Evolutionary conservation across 2,797 vertebrate genomes (phyloP).

Genomic region (Mareca strepera): DNA sequence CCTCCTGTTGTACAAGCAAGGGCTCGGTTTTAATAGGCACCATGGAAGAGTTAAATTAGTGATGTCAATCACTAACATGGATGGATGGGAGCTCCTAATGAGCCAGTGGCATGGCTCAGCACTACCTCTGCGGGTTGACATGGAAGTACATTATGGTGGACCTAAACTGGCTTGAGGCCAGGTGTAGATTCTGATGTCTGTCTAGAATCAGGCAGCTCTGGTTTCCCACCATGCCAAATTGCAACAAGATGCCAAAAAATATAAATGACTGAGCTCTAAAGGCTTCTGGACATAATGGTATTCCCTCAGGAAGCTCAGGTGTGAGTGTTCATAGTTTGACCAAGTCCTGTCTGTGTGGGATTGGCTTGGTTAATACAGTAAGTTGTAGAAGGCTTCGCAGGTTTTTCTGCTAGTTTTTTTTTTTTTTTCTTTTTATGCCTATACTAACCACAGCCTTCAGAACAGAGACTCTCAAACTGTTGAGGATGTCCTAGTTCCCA

Average conservation of each 20-base stretch:
- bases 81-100: neutral
- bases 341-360: neutral
- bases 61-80: neutral
- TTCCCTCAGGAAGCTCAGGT: neutral
- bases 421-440: neutral
- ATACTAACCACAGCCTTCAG: neutral
- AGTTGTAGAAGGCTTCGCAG: neutral
- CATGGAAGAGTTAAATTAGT: neutral
- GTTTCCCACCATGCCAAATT: neutral
- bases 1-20: neutral
- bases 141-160: neutral
- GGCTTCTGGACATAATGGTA: neutral
- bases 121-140: neutral
- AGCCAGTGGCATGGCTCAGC: neutral
- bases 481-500: neutral
- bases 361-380: neutral
- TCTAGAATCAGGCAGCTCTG: neutral
- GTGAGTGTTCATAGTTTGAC: neutral
- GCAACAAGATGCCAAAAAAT: neutral
- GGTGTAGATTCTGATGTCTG: neutral
- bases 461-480: neutral
- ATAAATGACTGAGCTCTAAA: neutral
- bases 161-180: neutral
- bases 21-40: neutral
- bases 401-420: neutral